Evolutionary conservation across 2,797 vertebrate genomes (phyloP).

Genomic region (Tenualosa thibaudeaui): DNA sequence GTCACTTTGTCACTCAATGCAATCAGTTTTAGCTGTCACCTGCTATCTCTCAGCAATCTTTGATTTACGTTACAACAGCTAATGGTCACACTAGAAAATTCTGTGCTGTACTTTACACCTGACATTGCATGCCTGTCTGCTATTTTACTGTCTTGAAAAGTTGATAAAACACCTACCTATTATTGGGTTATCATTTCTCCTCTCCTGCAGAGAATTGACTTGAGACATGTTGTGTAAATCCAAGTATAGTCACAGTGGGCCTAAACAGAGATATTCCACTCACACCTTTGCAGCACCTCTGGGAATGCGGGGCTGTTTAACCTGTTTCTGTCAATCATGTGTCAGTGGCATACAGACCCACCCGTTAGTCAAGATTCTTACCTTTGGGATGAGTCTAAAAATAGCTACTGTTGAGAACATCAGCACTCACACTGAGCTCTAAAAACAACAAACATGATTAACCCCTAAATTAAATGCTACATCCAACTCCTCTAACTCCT

Average conservation of each 20-base stretch:
- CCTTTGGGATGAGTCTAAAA: too few species aligned
- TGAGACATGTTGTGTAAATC: background rate
- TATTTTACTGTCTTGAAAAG: background rate
- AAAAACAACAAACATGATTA: too few species aligned
- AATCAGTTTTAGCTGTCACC: background rate
- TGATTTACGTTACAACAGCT: background rate
- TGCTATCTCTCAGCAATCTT: background rate
- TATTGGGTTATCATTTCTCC: background rate
- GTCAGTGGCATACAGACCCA: background rate
- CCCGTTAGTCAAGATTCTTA: background rate
- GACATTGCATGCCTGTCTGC: background rate
- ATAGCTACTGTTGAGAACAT: too few species aligned
- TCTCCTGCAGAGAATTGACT: background rate
- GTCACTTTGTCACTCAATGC: too few species aligned
- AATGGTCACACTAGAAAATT: background rate
- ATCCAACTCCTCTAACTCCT: too few species aligned
- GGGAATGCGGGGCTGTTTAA: background rate
- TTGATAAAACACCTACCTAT: background rate
- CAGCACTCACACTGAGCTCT: too few species aligned
- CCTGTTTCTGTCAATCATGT: background rate
- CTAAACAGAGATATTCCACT: background rate
- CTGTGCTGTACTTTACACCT: background rate
- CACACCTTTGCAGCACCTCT: background rate
- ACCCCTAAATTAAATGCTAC: too few species aligned
- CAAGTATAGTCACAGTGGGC: background rate